A percentile compares a stretch with the other conserved stretches of the same genome.
phyloP scores from a whole-genome alignment of 1,140 invertebrate genomes.

The Papilio polyxenes region DNA sequence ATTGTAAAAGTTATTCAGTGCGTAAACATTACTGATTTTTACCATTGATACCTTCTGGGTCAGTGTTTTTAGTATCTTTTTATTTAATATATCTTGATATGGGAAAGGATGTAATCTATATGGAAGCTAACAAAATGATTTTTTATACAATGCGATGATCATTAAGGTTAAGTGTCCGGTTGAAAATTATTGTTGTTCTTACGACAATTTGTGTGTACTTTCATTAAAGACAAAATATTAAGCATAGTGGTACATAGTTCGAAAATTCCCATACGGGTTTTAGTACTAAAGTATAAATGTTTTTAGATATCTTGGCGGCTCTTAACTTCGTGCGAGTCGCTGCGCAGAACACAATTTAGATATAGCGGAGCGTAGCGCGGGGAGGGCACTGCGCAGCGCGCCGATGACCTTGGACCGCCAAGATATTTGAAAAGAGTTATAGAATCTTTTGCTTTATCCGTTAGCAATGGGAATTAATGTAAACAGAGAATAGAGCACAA shows the following conservation, averaged over 20 bases:
- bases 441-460: too few relatives aligned
- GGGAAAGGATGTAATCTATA: slow-evolving; percentile 10
- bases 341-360: too few relatives aligned
- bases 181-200: neutral
- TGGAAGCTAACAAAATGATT: neutral
- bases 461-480: too few relatives aligned
- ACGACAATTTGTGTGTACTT: neutral
- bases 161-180: slow-evolving; percentile 4
- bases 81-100: slow-evolving; percentile 4
- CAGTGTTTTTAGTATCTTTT: slow-evolving; percentile 39
- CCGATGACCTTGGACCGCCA: too few relatives aligned
- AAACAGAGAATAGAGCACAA: too few relatives aligned
- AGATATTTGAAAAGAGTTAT: too few relatives aligned
- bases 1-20: slow-evolving; percentile 57
- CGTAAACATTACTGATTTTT: slow-evolving; percentile 47
- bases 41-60: slow-evolving; percentile 39
- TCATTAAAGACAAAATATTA: neutral
- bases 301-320: too few relatives aligned
- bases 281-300: too few relatives aligned
- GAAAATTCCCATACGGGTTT: neutral
- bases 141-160: neutral
- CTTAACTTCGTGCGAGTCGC: too few relatives aligned
- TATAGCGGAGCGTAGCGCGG: too few relatives aligned
- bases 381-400: too few relatives aligned
- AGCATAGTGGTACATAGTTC: neutral